These are phyloP conservation scores for Alexandromys fortis DNA, from an alignment of 2,113 vertebrate genomes.

Conservation along the genomic window DNA sequence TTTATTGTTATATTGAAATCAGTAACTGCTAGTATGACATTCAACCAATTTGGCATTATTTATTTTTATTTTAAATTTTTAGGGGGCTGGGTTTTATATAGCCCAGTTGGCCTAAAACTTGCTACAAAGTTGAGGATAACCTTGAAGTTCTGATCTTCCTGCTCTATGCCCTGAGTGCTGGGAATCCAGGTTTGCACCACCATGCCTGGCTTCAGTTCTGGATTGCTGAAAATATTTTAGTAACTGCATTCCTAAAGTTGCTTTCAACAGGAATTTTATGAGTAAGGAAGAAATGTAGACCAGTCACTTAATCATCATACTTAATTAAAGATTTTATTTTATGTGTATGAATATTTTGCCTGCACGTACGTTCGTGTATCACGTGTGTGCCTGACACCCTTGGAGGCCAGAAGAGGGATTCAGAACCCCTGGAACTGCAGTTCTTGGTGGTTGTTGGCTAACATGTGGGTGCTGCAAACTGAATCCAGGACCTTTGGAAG, in stretches of 20 bases:
- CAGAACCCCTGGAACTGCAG: background rate
- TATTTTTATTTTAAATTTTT: background rate
- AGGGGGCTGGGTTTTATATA: background rate
- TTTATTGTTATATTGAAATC: slow-evolving; percentile 16
- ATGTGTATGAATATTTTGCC: background rate
- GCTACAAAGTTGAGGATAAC: background rate
- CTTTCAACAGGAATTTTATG: slow-evolving; percentile 22
- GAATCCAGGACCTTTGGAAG: background rate
- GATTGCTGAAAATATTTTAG: slow-evolving; percentile 43
- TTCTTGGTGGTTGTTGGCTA: background rate
- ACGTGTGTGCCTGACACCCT: background rate
- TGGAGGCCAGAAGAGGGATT: background rate
- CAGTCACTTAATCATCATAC: background rate
- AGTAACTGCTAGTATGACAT: slow-evolving; percentile 38
- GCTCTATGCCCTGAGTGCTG: background rate
- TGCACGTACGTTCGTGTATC: background rate
- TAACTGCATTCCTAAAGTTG: slow-evolving; percentile 11
- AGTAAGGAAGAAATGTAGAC: background rate
- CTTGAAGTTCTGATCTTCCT: background rate
- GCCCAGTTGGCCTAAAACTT: background rate
- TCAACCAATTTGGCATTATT: background rate
- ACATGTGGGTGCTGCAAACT: background rate
- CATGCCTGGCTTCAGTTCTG: background rate
- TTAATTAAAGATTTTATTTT: background rate
- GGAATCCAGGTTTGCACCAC: background rate